Conservation (phyloP, 2,797 vertebrate genomes). For the Eutrigla gurnardus region DNA sequence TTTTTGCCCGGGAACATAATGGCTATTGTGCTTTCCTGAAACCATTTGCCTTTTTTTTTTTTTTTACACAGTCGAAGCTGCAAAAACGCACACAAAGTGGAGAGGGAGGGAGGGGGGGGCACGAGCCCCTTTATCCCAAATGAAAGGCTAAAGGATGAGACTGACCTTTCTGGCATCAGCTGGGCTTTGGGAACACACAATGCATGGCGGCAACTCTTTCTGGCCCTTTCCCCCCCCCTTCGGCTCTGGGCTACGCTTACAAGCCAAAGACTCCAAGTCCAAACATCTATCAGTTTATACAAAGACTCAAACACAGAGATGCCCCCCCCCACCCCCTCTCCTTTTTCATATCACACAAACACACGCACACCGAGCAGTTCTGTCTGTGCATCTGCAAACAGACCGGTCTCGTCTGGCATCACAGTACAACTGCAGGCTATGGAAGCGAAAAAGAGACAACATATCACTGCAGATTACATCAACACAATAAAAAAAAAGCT, state of each 20-base stretch:
- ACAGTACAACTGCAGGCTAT: slow-evolving; percentile 81
- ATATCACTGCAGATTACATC: slow-evolving; percentile 81
- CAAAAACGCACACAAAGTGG: slow-evolving; percentile 73
- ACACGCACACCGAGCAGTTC: slow-evolving; percentile 60
- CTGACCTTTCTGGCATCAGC: slow-evolving; percentile 82
- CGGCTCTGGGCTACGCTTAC: slow-evolving; percentile 77
- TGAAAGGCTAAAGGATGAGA: slow-evolving; percentile 82
- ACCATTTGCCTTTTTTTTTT: slow-evolving; percentile 71
- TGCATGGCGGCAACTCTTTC: slow-evolving; percentile 73
- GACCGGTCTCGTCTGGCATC: slow-evolving; percentile 77
- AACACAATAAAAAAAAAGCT: slow-evolving; percentile 60
- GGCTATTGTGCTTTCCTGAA: slow-evolving; percentile 73
- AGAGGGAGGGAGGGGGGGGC: slow-evolving; percentile 54
- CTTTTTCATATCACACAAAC: slow-evolving; percentile 68
- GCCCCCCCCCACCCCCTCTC: slow-evolving; percentile 54
- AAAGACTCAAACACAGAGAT: slow-evolving; percentile 74
- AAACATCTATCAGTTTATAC: slow-evolving; percentile 78
- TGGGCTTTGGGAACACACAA: slow-evolving; percentile 81
- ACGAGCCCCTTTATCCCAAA: slow-evolving; percentile 75
- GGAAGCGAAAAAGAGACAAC: slow-evolving; percentile 76
- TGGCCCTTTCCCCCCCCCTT: slow-evolving; percentile 71
- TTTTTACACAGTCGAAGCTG: slow-evolving; percentile 69
- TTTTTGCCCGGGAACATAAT: slow-evolving; percentile 72
- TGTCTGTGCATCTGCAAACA: slow-evolving; percentile 76
- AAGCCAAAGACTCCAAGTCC: slow-evolving; percentile 77